Conservation (phyloP, 2,888 invertebrate species). For the Leucophenga maculata region DNA sequence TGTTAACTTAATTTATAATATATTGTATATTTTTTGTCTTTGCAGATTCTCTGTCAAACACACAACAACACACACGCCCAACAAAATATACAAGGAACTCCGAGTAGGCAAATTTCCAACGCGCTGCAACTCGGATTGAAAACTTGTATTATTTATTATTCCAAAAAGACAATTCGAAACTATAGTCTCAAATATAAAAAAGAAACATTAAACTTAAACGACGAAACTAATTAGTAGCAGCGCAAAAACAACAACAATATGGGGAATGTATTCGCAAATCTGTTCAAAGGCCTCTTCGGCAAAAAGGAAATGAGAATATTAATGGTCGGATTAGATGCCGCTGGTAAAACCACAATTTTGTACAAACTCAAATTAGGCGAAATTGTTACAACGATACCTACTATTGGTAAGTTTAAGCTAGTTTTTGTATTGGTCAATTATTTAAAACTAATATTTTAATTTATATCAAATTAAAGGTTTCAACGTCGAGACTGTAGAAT, state of each 20-base stretch:
- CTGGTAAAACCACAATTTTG: slow-evolving; percentile 99
- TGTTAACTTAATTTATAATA: neutral
- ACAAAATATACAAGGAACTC: slow-evolving; percentile 29
- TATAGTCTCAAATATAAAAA: slow-evolving; percentile 36
- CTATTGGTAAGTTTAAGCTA: slow-evolving; percentile 80
- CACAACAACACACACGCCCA: slow-evolving; percentile 44
- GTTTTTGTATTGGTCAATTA: too few relatives aligned
- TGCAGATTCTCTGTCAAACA: slow-evolving; percentile 53
- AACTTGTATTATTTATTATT: slow-evolving; percentile 52
- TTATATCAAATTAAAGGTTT: slow-evolving; percentile 79
- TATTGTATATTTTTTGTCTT: slow-evolving; percentile 23
- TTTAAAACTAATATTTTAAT: slow-evolving; percentile 11
- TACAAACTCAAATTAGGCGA: slow-evolving; percentile 99
- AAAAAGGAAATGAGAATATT: slow-evolving; percentile 99
- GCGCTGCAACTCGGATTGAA: slow-evolving; percentile 60
- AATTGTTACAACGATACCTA: slow-evolving; percentile 99
- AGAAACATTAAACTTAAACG: slow-evolving; percentile 37
- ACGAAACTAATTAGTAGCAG: slow-evolving; percentile 14
- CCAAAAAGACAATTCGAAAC: slow-evolving; percentile 33
- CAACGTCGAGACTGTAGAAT: slow-evolving; percentile 98
- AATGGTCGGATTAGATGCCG: slow-evolving; percentile 99
- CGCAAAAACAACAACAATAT: slow-evolving; percentile 75
- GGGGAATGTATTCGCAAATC: slow-evolving; percentile 97
- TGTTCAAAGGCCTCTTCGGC: slow-evolving; percentile 99
- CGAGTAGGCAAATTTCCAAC: slow-evolving; percentile 36